phyloP scores from a whole-genome alignment of 2,888 invertebrate genomes.

The Imbricaverruca yamaguchii region DNA sequence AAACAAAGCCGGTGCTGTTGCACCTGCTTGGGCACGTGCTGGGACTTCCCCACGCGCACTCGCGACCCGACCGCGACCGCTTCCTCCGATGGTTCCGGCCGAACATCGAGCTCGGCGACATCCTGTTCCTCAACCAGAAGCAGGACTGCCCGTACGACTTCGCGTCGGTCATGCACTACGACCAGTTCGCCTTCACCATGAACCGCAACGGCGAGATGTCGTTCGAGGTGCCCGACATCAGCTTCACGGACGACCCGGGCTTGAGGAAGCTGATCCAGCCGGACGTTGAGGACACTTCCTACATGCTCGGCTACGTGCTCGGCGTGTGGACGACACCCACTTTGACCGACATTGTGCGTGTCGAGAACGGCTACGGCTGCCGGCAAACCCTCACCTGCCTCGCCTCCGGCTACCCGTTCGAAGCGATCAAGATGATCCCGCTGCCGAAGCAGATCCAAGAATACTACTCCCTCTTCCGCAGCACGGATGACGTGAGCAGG shows the following conservation, averaged over 20 bases:
- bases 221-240: background rate
- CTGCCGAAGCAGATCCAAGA: too few relatives aligned
- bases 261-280: background rate
- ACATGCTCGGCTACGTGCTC: background rate
- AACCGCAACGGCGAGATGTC: background rate
- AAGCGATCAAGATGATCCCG: background rate
- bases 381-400: background rate
- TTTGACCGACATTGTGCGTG: background rate
- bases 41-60: background rate
- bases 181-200: background rate
- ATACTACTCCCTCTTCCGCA: background rate
- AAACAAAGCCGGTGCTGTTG: background rate
- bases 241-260: background rate
- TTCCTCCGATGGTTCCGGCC: background rate
- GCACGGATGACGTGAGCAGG: background rate
- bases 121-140: background rate
- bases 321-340: background rate
- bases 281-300: background rate
- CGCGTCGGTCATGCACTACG: background rate
- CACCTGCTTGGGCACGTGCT: background rate
- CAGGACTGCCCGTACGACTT: conserved; percentile 4
- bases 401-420: background rate
- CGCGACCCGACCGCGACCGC: background rate
- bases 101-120: background rate
- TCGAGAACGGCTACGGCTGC: background rate